Evolutionary conservation across 2,113 vertebrate species (phyloP), one percentile per base, ranked within the genome.

Genomic region (Oreocharis arfaki): DNA sequence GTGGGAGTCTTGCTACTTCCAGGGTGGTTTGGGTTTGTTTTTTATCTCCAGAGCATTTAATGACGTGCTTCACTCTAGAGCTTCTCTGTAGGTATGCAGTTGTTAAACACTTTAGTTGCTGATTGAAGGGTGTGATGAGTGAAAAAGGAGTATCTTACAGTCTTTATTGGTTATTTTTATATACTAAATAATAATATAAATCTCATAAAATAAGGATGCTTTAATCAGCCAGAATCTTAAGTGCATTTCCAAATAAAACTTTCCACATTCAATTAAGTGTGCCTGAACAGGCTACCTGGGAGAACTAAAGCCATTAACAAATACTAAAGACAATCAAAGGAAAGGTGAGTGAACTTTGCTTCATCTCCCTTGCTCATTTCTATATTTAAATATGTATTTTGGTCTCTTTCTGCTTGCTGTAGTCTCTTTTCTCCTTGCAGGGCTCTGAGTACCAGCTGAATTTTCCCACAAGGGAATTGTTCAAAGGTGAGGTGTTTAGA

Each of bases 321-420:
- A 90, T 50, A 73, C 63, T 53, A 65, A 57, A 88, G 50, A 78
- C 71, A 88, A 49, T 95, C 90, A 95, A 78, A 87, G 52, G 70
- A 71, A 76, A 90, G 77, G 77, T 87, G 90, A 82, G 41, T 41
- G 65, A 61, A 70, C 91, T 90, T 82, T 49, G 49, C 59, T 84
- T 90, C 71, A 46, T 86, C 49, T 74, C 44, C 33, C 42, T 79
- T 89, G 74, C 61, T 91, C 30, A 32, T 78, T 85, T 93, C 84
- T 88, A 13, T 71, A 47, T 73, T 82, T 88, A 84, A 96, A 94
- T 93, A 79, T 71, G 42, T 49, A 60, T 92, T 91, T 87, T 89
- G 41, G 39, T 88, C 78, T 81, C 70, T 84, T 69, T 78, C 37
- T 74, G 7, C 70, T 91, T 22, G 41, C 42, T 73, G 52, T 26